Base-by-base conservation (phyloP, 1,140 invertebrate species). In the Hermetia illucens region DNA sequence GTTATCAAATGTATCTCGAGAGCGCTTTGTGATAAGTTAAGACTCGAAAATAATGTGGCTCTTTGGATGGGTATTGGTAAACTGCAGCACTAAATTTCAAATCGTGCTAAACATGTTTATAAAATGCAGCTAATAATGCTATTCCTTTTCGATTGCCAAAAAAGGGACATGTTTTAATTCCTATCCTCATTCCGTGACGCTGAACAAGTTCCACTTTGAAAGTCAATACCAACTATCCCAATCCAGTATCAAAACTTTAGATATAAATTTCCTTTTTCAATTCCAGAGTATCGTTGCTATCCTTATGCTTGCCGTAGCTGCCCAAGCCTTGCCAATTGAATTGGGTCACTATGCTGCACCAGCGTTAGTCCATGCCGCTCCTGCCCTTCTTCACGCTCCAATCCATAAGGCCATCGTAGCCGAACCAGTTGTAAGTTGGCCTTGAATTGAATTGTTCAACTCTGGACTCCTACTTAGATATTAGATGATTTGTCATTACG, bases 281-380 rank as follows among this genome's bases (percentile, higher is more conserved):
- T 42, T 48, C 36, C 50, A 61, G 58, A 60, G 48, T 46, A 50
- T 58, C 41, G 46, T 58, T 54, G 57, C 51, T 43, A 55, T 58
- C 41, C 50, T 50, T 47, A 44, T 58, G 40, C 40, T 61, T 30
- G 47, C 55, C 35, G 57, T 47, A 36, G 53, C 48, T 35, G 53
- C 49, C 22, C 49, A 57, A 41, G 58, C 58, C 16, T 44, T 56
- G 15, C 58, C 58, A 42, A 51, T 61, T 36, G 57, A 60, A 44
- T 49, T 50, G 41, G 57, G 56, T 4, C 57, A 60, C 41, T 61
- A 61, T 43, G 48, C 42, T 19, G 50, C 48, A 13, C 46, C 53
- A 31, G 17, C 40, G 16, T 20, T 46, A 36, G 17, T 56, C 38
- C 55, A 58, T 44, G 50, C 52, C 39, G 55, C 51, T 31, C 55